These are phyloP conservation scores for Ancistrus triradiatus DNA, from an alignment of 2,113 vertebrate species.

Conservation along the genomic window DNA sequence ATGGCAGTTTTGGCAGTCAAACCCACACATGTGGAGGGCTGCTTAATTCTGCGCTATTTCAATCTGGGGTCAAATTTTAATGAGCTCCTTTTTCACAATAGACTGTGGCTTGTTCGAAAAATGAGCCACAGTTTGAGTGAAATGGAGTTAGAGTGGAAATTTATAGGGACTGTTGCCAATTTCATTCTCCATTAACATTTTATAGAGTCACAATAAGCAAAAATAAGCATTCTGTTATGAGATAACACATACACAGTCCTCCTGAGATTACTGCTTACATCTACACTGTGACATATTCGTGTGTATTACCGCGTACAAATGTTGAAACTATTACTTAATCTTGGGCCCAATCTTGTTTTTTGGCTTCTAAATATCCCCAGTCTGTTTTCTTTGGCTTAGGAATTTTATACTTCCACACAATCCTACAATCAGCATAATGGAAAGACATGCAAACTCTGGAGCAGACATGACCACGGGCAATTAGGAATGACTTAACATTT, in stretches of 20 bases:
- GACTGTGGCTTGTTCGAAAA: conserved; percentile 11
- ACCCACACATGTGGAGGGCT: conserved; percentile 39
- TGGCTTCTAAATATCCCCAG: conserved; percentile 40
- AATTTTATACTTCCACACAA: conserved; percentile 29
- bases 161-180: conserved; percentile 4
- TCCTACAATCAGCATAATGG: conserved; percentile 44
- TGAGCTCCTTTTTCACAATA: conserved; percentile 27
- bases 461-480: conserved; percentile 25
- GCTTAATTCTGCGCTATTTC: conserved; percentile 36
- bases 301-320: not conserved
- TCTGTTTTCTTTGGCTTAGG: conserved; percentile 45
- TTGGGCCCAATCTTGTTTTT: conserved; percentile 21
- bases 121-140: conserved; percentile 20
- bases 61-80: conserved; percentile 33
- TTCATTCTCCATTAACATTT: conserved; percentile 4
- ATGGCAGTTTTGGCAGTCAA: conserved; percentile 25
- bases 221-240: not conserved
- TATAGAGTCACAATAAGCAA: conserved; percentile 4
- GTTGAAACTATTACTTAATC: conserved; percentile 28
- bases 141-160: not conserved
- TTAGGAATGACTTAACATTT: conserved; percentile 41
- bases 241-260: not conserved
- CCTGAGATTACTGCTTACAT: not conserved
- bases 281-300: not conserved
- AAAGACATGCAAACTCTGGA: conserved; percentile 34